Percentiles rank a stretch among this genome's conserved stretches.
Evolutionary conservation across 1,140 invertebrate genomes (phyloP).

Genomic region (Anadara kagoshimensis): DNA sequence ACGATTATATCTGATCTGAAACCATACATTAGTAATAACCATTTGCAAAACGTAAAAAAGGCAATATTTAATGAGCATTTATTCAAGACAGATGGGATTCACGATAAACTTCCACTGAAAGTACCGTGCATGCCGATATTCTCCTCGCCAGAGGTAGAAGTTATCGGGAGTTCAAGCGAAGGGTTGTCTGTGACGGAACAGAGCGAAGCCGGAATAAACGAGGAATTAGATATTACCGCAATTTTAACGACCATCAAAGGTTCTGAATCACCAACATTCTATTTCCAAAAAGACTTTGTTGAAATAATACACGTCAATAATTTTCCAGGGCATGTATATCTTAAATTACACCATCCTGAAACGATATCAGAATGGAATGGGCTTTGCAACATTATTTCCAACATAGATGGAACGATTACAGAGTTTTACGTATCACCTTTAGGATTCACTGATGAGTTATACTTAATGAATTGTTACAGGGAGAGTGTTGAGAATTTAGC

Average conservation of each 20-base stretch:
- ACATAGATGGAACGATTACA: conserved; percentile 5
- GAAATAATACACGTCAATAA: neutral
- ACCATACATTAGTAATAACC: too few species aligned
- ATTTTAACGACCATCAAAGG: conserved; percentile 10
- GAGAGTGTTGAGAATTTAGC: conserved; percentile 16
- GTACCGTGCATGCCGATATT: neutral
- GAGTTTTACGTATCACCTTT: conserved; percentile 27
- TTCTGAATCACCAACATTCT: neutral
- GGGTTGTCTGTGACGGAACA: conserved; percentile 18
- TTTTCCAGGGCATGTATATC: conserved; percentile 7
- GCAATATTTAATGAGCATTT: too few species aligned
- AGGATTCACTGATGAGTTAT: conserved; percentile 24
- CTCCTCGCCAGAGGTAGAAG: conserved; percentile 8
- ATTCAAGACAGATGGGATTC: too few species aligned
- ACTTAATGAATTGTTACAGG: conserved; percentile 12
- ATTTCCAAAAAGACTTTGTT: neutral
- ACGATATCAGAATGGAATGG: conserved; percentile 4
- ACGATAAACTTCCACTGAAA: too few species aligned
- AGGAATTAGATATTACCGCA: conserved; percentile 20
- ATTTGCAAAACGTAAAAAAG: too few species aligned
- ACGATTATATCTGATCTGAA: too few species aligned
- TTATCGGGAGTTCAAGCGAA: conserved; percentile 26
- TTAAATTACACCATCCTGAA: conserved; percentile 6
- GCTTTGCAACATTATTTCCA: conserved; percentile 18
- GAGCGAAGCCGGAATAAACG: conserved; percentile 2